phyloP scores from a whole-genome alignment of 2,888 invertebrate genomes.

The Isoperla grammatica region DNA sequence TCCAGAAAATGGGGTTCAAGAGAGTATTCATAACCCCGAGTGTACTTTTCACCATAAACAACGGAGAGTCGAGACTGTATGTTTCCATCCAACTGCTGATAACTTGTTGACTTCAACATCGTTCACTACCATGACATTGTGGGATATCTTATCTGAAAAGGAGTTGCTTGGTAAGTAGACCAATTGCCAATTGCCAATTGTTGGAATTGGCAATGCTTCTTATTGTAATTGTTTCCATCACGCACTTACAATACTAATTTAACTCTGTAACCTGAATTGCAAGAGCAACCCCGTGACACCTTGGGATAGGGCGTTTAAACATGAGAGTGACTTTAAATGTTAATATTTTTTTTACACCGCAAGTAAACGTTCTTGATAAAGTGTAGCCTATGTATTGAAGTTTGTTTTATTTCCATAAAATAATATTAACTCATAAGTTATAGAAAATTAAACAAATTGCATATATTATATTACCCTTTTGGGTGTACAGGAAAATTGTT shows the following conservation, averaged over 20 bases:
- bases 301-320: too few relatives aligned
- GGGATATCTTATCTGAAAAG: conserved; percentile 79
- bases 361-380: too few relatives aligned
- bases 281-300: too few relatives aligned
- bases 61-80: conserved; percentile 79
- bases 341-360: too few relatives aligned
- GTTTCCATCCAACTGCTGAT: conserved; percentile 88
- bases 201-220: background rate
- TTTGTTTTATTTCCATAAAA: too few relatives aligned
- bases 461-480: too few relatives aligned
- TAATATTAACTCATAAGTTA: too few relatives aligned
- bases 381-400: too few relatives aligned
- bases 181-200: too few relatives aligned
- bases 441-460: too few relatives aligned
- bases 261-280: background rate
- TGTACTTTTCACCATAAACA: conserved; percentile 79
- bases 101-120: conserved; percentile 83
- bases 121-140: conserved; percentile 72
- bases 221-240: background rate
- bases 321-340: too few relatives aligned
- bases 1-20: conserved; percentile 71
- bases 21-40: conserved; percentile 70
- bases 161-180: conserved; percentile 67
- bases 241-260: background rate
- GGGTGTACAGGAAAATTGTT: too few relatives aligned